Base-by-base conservation (phyloP, 2,797 vertebrate genomes). In the Coregonus ussuriensis region DNA sequence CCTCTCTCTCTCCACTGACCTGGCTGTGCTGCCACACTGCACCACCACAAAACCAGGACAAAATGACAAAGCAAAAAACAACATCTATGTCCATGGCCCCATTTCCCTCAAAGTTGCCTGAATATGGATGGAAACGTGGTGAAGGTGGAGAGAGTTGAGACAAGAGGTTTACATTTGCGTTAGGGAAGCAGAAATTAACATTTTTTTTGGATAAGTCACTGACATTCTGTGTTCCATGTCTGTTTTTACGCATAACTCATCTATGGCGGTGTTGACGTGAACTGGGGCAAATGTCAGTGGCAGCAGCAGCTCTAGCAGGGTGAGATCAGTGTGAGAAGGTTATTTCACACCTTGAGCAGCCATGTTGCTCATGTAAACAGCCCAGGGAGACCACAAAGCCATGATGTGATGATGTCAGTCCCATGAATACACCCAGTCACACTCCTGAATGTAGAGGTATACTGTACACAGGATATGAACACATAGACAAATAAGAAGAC, bases 401-500 rank as follows among this genome's bases (percentile, higher is more conserved):
- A 33, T 4, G 21, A 53, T 9, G 9, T 47, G 9, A 16, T 62
- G 41, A 47, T 47, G 41, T 68, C 25, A 72, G 65, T 63, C 56
- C 54, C 25, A 66, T 7, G 35, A 37, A 74, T 47, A 74, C 16
- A 51, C 54, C 7, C n/a, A n/a, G n/a, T 21, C 25, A 71, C 53
- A 70, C 53, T 56, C 4, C 74, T 63, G 59, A 11, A 25, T 11
- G 25, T 63, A 29, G 59, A 74, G 77, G 82, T 72, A 37, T 29
- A 65, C 75, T 74, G 86, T 81, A 84, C 86, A 88, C 86, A 47
- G 41, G 41, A 47, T 47, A 13, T 47, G 9, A 25, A 63, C 21
- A 62, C n/a, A 62, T 62, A 62, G 21, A 63, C 25, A 62, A n/a
- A 62, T 25, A 62, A 9, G 9, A 63, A 63, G 21, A 29, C 18